Conservation (phyloP, 2,113 vertebrate genomes). For the Boleophthalmus pectinirostris region DNA sequence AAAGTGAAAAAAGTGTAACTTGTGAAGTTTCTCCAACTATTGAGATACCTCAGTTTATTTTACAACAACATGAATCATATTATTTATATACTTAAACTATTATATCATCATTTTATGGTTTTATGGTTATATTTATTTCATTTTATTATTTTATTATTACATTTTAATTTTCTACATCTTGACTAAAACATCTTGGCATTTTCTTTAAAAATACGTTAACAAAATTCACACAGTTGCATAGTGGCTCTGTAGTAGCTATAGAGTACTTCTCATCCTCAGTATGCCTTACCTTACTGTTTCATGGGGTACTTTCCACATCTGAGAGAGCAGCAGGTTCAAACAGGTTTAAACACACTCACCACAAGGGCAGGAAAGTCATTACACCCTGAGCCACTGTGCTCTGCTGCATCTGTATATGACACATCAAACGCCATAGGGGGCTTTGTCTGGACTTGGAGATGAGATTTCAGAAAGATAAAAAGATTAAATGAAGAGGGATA, state of each 20-base stretch:
- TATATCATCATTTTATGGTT: no score
- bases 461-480: conserved; percentile 12
- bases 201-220: neutral
- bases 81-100: no score
- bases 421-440: conserved; percentile 43
- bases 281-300: neutral
- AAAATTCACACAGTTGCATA: neutral
- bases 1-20: no score
- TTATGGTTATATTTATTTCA: no score
- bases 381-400: conserved; percentile 36
- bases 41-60: no score
- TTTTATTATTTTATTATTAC: no score
- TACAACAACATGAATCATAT: no score
- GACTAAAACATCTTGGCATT: neutral
- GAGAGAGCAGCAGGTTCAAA: conserved; percentile 73
- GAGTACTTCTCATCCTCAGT: neutral
- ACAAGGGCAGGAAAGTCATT: conserved; percentile 65
- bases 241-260: neutral
- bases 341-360: conserved; percentile 61
- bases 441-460: conserved; percentile 36
- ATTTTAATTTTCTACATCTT: no score
- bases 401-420: conserved; percentile 44
- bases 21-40: no score
- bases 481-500: neutral
- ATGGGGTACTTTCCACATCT: conserved; percentile 74